Conservation (phyloP, 2,797 vertebrate species). For the Morus bassanus region DNA sequence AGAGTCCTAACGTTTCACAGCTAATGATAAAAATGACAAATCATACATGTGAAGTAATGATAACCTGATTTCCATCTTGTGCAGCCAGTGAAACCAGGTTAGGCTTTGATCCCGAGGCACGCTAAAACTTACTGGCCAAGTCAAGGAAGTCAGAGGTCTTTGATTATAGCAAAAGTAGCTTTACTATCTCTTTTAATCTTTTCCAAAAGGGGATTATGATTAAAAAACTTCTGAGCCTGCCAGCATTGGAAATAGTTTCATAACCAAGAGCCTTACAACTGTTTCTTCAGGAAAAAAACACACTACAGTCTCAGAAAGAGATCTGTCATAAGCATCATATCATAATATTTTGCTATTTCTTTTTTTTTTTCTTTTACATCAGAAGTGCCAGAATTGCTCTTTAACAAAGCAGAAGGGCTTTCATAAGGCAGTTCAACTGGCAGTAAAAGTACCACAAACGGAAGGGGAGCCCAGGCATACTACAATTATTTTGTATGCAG, state of each 20-base stretch:
- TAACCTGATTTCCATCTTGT: background rate
- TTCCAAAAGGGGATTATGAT: background rate
- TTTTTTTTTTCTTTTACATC: background rate
- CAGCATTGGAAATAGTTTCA: background rate
- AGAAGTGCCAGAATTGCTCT: background rate
- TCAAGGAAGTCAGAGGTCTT: background rate
- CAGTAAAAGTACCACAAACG: background rate
- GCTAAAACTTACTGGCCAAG: background rate
- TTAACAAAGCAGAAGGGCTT: background rate
- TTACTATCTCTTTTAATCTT: background rate
- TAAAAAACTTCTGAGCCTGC: background rate
- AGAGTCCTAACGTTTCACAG: background rate
- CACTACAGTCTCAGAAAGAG: background rate
- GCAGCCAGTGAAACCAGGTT: background rate
- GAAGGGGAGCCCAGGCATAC: background rate
- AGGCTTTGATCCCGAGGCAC: background rate
- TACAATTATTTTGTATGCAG: background rate
- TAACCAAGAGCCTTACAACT: background rate
- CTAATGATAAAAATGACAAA: background rate
- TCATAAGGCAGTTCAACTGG: background rate
- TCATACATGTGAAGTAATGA: background rate
- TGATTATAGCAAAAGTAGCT: background rate
- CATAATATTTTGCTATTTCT: background rate
- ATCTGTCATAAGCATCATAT: background rate
- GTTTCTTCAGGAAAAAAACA: background rate